phyloP scores from a whole-genome alignment of 53 echinoderm and acorn worm species.

The Echinarachnius parma region DNA sequence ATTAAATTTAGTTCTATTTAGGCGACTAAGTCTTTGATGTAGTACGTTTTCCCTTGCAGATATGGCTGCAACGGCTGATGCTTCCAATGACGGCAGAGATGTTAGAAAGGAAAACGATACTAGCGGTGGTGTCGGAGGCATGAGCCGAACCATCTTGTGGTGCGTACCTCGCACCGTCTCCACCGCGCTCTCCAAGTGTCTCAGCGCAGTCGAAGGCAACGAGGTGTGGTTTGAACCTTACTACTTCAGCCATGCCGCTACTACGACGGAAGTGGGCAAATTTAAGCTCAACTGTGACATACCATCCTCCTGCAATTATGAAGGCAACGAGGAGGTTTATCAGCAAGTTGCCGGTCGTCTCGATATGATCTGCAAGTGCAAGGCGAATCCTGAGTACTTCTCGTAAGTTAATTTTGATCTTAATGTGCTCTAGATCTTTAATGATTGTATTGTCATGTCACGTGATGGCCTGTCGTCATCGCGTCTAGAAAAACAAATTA shows the following conservation, averaged over 20 bases:
- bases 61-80: too few relatives aligned
- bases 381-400: not conserved
- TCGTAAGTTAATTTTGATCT: constrained; percentile 17
- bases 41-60: too few relatives aligned
- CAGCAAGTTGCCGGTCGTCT: not conserved
- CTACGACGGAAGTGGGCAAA: not conserved
- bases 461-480: too few relatives aligned
- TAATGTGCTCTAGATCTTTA: too few relatives aligned
- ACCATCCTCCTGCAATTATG: not conserved
- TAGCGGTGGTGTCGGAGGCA: not conserved
- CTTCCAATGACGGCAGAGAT: too few relatives aligned
- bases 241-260: not conserved
- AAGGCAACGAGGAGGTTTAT: constrained; percentile 5
- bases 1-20: too few relatives aligned
- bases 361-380: not conserved
- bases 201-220: not conserved
- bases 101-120: too few relatives aligned
- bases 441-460: too few relatives aligned
- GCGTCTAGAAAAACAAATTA: too few relatives aligned
- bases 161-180: constrained; percentile 8
- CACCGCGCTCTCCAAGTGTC: constrained; percentile 11
- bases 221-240: constrained; percentile 14
- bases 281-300: not conserved
- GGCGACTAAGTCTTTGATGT: too few relatives aligned
- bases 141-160: constrained; percentile 4